Conservation (phyloP, 2,888 invertebrate genomes). For the Cheilosia variabilis region DNA sequence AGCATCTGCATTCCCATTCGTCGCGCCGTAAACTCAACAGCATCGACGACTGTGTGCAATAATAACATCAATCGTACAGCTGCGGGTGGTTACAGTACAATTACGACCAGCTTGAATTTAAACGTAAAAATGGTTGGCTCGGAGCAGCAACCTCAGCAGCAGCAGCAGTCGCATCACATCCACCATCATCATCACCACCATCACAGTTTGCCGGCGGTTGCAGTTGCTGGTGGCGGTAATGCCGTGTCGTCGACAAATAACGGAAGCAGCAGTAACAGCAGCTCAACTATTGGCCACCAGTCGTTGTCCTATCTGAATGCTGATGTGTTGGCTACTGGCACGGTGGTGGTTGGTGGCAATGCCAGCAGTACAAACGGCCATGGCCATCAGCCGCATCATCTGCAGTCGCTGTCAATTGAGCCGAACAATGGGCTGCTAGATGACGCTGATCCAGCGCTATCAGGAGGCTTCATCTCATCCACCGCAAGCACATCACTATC, state of each 20-base stretch:
- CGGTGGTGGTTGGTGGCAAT: slow-evolving; percentile 58
- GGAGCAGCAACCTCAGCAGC: slow-evolving; percentile 33
- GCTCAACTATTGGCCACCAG: slow-evolving; percentile 52
- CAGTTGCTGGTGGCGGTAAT: slow-evolving; percentile 19
- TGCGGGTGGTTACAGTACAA: slow-evolving; percentile 29
- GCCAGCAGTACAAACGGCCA: slow-evolving; percentile 47
- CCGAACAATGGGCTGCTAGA: slow-evolving; percentile 54
- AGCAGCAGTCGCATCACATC: slow-evolving; percentile 60
- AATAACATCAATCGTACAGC: slow-evolving; percentile 54
- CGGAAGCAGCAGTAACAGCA: slow-evolving; percentile 32
- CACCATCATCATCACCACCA: slow-evolving; percentile 62
- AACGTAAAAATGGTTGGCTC: slow-evolving; percentile 60
- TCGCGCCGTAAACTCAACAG: slow-evolving; percentile 32
- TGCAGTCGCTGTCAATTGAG: slow-evolving; percentile 52
- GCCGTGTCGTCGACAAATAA: slow-evolving; percentile 44
- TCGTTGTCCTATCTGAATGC: slow-evolving; percentile 52
- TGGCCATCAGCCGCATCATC: slow-evolving; percentile 40
- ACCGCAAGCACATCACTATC: slow-evolving; percentile 69
- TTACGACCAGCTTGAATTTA: slow-evolving; percentile 16
- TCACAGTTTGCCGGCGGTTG: slow-evolving; percentile 59
- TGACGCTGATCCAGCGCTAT: slow-evolving; percentile 42
- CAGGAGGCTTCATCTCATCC: slow-evolving; percentile 53
- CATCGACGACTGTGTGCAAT: slow-evolving; percentile 49
- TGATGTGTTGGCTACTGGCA: slow-evolving; percentile 38
- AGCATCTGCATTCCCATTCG: slow-evolving; percentile 25